Evolutionary conservation across 1,140 invertebrate species (phyloP), one percentile per base, ranked within the genome.

Genomic region (Bombus difficillimus): DNA sequence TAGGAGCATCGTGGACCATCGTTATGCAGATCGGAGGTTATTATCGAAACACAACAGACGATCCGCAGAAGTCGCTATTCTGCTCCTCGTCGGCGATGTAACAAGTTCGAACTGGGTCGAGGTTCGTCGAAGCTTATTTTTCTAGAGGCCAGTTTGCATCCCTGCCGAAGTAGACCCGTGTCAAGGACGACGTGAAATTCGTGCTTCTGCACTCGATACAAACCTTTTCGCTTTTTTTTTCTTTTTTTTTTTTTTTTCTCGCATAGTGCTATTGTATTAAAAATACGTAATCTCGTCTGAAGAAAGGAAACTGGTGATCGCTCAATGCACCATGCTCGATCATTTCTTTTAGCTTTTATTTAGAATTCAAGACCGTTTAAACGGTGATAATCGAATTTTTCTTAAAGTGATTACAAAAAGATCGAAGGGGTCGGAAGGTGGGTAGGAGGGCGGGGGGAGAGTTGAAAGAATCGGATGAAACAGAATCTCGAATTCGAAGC

Each of bases 61-160:
- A 53, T 53, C 47, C 47, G 47, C 47, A 22, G 1, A 68, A 32
- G 43, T 32, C 32, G 66, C 66, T 47, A 32, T 71, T 47, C 78
- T 3, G 25, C 66, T 71, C 28, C 66, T 41, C 5, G 18, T 53
- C 47, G 47, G 47, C 43, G 66, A 39, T 32, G 32, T 66, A 76
- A 53, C 43, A 10, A 39, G 47, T 75, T 47, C n/a, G 22, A 68
- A 83, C 39, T 76, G 62, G 81, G 72, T 83, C 81, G 81, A 83
- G 81, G 81, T 47, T 76, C 66, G 43, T 13, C 78, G 41, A 59
- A 64, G 72, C 73, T 76, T 83, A 77, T 64, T 68, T 75, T 53
- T 47, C 59, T 25, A 68, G 28, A 71, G 66, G 78, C 47, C 66
- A 53, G 78, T 81, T 71, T 57, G 78, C 66, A 71, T 81, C 78